Conservation (phyloP, 2,888 invertebrate species). For the Helicoverpa assulta region DNA sequence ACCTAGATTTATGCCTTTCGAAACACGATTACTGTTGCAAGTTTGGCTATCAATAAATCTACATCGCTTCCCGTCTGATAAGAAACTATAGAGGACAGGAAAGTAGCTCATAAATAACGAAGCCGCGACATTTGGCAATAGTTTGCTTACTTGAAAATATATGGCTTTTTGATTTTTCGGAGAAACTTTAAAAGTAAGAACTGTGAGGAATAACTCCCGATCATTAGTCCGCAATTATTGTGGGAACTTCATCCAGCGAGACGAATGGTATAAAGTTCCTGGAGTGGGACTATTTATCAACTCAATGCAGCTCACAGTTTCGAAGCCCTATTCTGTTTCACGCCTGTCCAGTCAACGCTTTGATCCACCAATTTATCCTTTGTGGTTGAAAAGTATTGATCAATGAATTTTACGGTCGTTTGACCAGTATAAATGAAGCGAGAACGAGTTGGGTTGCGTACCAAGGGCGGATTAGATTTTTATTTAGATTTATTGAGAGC, state of each 20-base stretch:
- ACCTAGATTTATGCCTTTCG: constrained; percentile 44
- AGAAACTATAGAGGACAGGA: constrained; percentile 48
- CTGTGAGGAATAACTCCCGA: constrained; percentile 56
- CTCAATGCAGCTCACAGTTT: constrained; percentile 52
- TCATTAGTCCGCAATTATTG: constrained; percentile 76
- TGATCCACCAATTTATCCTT: constrained; percentile 63
- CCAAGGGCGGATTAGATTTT: constrained; percentile 51
- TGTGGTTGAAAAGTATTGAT: constrained; percentile 64
- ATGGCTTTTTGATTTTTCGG: constrained; percentile 27
- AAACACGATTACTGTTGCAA: constrained; percentile 49
- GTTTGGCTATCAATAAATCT: constrained; percentile 64
- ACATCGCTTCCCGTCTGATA: constrained; percentile 57
- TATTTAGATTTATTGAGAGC: constrained; percentile 38
- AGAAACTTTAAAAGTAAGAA: constrained; percentile 53
- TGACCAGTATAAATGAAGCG: constrained; percentile 63
- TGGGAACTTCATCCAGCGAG: constrained; percentile 65
- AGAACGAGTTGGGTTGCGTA: constrained; percentile 50
- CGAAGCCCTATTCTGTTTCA: constrained; percentile 46
- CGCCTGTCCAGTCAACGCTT: constrained; percentile 47
- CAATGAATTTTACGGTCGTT: constrained; percentile 67
- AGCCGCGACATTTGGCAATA: constrained; percentile 21
- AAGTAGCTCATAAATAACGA: constrained; percentile 54
- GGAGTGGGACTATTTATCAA: constrained; percentile 62
- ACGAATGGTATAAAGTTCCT: constrained; percentile 71
- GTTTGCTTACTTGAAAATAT: constrained; percentile 35